phyloP scores from a whole-genome alignment of 1,140 invertebrate genomes.

The Globodera rostochiensis region DNA sequence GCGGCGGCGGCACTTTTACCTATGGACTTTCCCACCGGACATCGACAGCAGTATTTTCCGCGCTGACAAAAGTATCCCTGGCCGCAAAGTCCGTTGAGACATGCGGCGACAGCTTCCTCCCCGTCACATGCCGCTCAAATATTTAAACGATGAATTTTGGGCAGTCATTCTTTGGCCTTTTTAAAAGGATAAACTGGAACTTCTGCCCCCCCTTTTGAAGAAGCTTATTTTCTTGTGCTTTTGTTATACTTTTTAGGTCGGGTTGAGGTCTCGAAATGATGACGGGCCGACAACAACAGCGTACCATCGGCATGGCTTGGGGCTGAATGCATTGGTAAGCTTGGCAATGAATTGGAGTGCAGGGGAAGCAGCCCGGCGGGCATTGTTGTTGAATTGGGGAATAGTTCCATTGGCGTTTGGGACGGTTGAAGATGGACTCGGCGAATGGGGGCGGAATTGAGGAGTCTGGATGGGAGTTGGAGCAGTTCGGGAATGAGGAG shows the following conservation, averaged over 20 bases:
- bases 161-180: not conserved
- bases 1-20: slow-evolving; percentile 13
- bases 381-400: not conserved
- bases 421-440: not conserved
- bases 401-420: not conserved
- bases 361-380: slow-evolving; percentile 13
- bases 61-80: slow-evolving; percentile 47
- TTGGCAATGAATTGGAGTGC: slow-evolving; percentile 18
- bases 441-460: not conserved
- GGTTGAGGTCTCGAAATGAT: slow-evolving; percentile 12
- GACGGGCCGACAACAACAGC: slow-evolving; percentile 23
- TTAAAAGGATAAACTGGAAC: too few species aligned
- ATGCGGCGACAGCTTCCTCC: slow-evolving; percentile 49
- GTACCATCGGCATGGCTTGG: slow-evolving; percentile 19
- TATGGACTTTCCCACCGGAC: slow-evolving; percentile 36
- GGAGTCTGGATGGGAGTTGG: not conserved
- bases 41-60: slow-evolving; percentile 48
- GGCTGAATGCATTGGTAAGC: slow-evolving; percentile 23
- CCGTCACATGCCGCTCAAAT: slow-evolving; percentile 50
- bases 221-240: not conserved
- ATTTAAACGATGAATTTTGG: not conserved
- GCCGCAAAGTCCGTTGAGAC: slow-evolving; percentile 49
- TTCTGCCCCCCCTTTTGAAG: too few species aligned
- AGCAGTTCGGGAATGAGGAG: not conserved
- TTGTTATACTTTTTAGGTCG: slow-evolving; percentile 13